Evolutionary conservation across 2,113 vertebrate species (phyloP).

Genomic region (Lathamus discolor): DNA sequence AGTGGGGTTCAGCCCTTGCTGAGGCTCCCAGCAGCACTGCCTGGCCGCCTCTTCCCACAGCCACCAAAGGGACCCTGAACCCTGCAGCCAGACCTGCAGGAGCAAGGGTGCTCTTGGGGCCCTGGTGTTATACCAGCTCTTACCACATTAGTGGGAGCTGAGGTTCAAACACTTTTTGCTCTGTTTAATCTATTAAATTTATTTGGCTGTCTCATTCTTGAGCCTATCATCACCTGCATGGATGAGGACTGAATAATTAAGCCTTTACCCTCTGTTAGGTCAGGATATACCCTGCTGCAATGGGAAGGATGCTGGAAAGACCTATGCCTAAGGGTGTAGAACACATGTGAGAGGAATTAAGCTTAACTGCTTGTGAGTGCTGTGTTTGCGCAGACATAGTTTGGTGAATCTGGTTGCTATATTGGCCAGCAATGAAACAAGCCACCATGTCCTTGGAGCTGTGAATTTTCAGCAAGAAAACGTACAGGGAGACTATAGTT

Average conservation of each 20-base stretch:
- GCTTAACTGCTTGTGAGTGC: neutral
- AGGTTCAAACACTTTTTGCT: neutral
- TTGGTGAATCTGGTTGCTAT: neutral
- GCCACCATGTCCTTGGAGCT: neutral
- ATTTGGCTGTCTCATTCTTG: neutral
- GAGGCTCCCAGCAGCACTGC: neutral
- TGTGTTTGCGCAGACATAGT: neutral
- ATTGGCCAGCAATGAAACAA: neutral
- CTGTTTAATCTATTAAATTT: neutral
- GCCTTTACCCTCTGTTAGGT: neutral
- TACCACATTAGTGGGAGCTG: neutral
- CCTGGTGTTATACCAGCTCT: neutral
- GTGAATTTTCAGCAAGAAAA: neutral
- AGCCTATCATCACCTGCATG: neutral
- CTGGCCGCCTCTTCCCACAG: neutral
- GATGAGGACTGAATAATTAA: neutral
- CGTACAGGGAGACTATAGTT: neutral
- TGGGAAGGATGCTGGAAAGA: neutral
- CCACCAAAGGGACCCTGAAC: neutral
- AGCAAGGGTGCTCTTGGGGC: neutral
- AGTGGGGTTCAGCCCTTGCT: neutral
- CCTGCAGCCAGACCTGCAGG: neutral
- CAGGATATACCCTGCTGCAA: neutral
- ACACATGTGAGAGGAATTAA: neutral
- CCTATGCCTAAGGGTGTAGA: neutral